Conservation (phyloP, 2,888 invertebrate species). For the Pollenia amentaria region DNA sequence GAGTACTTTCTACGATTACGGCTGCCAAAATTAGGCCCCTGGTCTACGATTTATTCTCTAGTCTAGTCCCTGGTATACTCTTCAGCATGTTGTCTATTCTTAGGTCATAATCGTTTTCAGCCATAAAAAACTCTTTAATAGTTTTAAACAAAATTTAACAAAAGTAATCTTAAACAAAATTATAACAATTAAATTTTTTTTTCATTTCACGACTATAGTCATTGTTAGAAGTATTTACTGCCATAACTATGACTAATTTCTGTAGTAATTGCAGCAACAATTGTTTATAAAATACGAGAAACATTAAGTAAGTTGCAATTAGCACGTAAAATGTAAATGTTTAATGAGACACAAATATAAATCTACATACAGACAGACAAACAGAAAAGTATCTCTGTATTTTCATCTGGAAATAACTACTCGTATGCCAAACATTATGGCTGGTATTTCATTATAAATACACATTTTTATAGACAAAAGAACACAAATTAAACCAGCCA, state of each 20-base stretch:
- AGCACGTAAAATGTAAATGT: slow-evolving; percentile 74
- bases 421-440: too few relatives aligned
- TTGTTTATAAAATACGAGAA: slow-evolving; percentile 34
- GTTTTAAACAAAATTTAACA: slow-evolving; percentile 56
- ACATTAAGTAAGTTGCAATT: slow-evolving; percentile 76
- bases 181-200: slow-evolving; percentile 32
- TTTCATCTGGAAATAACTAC: too few relatives aligned
- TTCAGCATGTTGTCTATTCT: too few relatives aligned
- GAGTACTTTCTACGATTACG: too few relatives aligned
- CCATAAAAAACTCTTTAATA: slow-evolving; percentile 10
- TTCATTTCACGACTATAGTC: background rate
- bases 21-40: too few relatives aligned
- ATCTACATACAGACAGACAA: background rate
- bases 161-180: slow-evolving; percentile 15
- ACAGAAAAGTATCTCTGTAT: too few relatives aligned
- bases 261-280: slow-evolving; percentile 21
- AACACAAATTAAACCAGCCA: background rate
- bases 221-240: background rate
- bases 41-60: too few relatives aligned
- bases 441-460: too few relatives aligned
- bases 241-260: background rate
- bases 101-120: background rate
- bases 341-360: slow-evolving; percentile 74
- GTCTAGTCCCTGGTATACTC: too few relatives aligned
- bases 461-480: too few relatives aligned